phyloP scores from a whole-genome alignment of 2,888 invertebrate species.

The Celastrina argiolus region DNA sequence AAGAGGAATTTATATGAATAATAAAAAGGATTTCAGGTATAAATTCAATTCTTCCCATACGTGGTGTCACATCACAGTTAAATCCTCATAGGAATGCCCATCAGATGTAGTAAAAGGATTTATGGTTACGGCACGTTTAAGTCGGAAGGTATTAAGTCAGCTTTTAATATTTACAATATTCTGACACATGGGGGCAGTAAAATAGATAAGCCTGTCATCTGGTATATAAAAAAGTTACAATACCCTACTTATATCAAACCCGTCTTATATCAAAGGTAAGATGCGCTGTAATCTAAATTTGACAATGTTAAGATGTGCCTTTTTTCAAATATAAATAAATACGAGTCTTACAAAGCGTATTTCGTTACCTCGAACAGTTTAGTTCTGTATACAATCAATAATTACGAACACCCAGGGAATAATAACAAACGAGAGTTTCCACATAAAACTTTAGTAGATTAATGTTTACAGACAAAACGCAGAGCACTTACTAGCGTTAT shows the following conservation, averaged over 20 bases:
- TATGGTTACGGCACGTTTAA: conserved; percentile 12
- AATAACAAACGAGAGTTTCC: neutral
- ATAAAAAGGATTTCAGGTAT: neutral
- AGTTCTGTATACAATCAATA: neutral
- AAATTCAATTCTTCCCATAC: neutral
- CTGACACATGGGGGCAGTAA: neutral
- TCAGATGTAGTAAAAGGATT: conserved; percentile 23
- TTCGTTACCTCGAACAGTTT: neutral
- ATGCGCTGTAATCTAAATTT: neutral
- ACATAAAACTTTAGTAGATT: neutral
- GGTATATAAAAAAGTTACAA: neutral
- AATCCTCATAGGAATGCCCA: conserved; percentile 29
- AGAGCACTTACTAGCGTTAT: conserved; percentile 39
- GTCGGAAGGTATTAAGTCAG: conserved; percentile 22
- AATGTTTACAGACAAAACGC: conserved; percentile 30
- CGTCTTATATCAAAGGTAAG: neutral
- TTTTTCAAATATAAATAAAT: neutral
- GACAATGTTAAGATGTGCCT: neutral
- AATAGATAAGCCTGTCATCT: neutral
- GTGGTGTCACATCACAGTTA: conserved; percentile 12
- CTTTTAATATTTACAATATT: conserved; percentile 14
- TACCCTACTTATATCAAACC: neutral
- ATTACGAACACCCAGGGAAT: neutral
- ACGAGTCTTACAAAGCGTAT: no score
- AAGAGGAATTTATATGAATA: neutral